These are phyloP conservation scores for Choristoneura rosaceana DNA, from an alignment of 2,888 invertebrate species.

Conservation along the genomic window DNA sequence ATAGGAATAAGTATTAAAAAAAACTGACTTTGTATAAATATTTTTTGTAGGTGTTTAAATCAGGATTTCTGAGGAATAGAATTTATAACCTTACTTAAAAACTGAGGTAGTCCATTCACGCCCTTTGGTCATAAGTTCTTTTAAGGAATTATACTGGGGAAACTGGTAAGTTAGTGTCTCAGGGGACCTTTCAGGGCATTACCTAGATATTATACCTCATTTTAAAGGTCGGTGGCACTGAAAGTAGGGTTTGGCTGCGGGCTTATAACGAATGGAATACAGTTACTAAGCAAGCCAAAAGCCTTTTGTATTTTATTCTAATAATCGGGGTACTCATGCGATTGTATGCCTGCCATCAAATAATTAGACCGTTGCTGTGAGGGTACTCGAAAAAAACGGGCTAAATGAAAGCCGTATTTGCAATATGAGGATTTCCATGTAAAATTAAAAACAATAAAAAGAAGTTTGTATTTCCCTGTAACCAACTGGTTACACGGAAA, in stretches of 20 bases:
- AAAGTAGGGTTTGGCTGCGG: background rate
- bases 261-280: background rate
- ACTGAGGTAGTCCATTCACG: background rate
- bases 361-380: background rate
- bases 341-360: background rate
- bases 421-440: too few species aligned
- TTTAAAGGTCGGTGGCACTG: constrained; percentile 2
- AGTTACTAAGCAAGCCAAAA: background rate
- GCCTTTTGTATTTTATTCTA: background rate
- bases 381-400: background rate
- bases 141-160: background rate
- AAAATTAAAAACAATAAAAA: too few species aligned
- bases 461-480: too few species aligned
- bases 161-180: background rate
- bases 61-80: background rate
- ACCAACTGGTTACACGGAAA: too few species aligned
- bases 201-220: background rate
- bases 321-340: background rate
- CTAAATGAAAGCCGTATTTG: background rate
- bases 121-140: constrained; percentile 3
- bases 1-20: too few species aligned
- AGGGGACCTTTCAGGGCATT: background rate
- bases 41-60: background rate
- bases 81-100: background rate
- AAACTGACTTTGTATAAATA: background rate